Conservation (phyloP, 2,888 invertebrate species). For the Stenolophus ochropezus region DNA sequence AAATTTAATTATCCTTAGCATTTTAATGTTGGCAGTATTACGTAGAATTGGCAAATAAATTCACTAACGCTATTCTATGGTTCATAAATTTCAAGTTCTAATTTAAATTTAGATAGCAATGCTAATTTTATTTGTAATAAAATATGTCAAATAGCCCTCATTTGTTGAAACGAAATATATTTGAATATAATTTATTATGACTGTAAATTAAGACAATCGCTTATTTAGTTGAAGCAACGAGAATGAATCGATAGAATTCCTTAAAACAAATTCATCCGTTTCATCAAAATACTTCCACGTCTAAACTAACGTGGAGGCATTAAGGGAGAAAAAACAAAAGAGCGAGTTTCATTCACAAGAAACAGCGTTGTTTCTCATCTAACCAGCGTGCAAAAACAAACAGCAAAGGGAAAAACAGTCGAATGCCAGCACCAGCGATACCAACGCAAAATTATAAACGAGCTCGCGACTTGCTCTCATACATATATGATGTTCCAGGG, state of each 20-base stretch:
- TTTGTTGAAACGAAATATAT: conserved; percentile 12
- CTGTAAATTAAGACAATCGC: conserved; percentile 5
- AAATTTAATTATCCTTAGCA: neutral
- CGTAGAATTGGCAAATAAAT: conserved; percentile 10
- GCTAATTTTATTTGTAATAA: conserved; percentile 34
- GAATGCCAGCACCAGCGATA: conserved; percentile 39
- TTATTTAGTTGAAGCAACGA: neutral
- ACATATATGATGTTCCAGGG: conserved; percentile 20
- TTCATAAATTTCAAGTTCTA: conserved; percentile 24
- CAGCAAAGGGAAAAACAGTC: conserved; percentile 31
- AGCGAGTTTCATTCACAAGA: conserved; percentile 47
- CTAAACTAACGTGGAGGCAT: conserved; percentile 4
- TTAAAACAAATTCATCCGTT: conserved; percentile 38
- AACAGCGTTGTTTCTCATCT: conserved; percentile 39
- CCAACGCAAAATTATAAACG: conserved; percentile 36
- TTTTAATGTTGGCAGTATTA: neutral
- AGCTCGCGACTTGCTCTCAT: conserved; percentile 1
- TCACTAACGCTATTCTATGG: conserved; percentile 1
- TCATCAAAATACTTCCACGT: conserved; percentile 51
- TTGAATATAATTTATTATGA: conserved; percentile 12
- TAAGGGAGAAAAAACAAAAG: conserved; percentile 35
- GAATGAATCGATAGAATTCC: neutral
- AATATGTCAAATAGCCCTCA: conserved; percentile 2
- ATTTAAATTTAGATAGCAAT: conserved; percentile 12
- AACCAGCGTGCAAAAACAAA: conserved; percentile 38